Base-by-base conservation (phyloP, 1,140 invertebrate species). In the Sitobion miscanthi region DNA sequence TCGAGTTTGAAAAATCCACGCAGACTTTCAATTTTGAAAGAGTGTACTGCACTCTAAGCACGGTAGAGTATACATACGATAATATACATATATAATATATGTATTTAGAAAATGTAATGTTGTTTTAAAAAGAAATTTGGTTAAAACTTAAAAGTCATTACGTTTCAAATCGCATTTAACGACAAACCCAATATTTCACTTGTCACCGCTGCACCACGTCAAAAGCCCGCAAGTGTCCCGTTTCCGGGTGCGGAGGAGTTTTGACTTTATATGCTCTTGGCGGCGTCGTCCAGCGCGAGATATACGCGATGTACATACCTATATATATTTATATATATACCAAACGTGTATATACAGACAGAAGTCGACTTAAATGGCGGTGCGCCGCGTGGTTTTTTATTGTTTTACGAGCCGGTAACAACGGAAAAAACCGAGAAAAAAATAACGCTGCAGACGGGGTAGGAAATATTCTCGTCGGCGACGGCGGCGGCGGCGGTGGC, bases 381-480 rank as follows among this genome's bases (percentile, higher is more conserved):
- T 30, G 42, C 38, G 42, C 35, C 30, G 30, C 38, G n/a, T 45
- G 20, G 87, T 54, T 52, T 88, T 42, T 89, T 89, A 89, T 89
- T 89, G 88, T 89, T 89, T 89, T 89, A 89, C 88, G 88, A 89
- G 88, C 52, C 88, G 88, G 52, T 89, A 89, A 89, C 35, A 54
- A 57, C 88, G 52, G 88, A 25, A 89, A 89, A 89, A 35, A 42
- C 3, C 35, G 45, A 54, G 52, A 89, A 89, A 89, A 89, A 89
- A 57, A 38, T 9, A 25, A n/a, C 6, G 14, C 4, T n/a, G 30
- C 89, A 57, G 57, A 91, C 54, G 57, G 90, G 90, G 42, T 30
- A n/a, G 57, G 62, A 42, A 87, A 62, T 42, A 83, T 86, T 45
- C 85, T 86, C 42, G 85, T 77, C 62, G 62, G 62, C 62, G 30